Base-by-base conservation (phyloP, 2,113 vertebrate genomes). In the Tamias sibiricus region DNA sequence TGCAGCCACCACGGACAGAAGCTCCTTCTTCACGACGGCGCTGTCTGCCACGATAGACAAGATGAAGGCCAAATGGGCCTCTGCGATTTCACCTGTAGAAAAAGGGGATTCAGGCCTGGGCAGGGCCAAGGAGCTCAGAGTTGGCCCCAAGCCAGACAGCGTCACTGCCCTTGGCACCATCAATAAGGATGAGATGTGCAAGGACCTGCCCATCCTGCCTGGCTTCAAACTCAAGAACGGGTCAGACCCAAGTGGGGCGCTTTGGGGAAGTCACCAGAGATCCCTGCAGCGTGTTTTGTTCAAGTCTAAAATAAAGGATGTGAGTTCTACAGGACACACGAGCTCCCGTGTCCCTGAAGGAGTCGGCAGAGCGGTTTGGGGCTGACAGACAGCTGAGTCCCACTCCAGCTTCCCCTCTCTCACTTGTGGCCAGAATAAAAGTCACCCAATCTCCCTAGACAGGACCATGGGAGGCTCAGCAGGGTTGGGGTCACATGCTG, bases 1-100 rank as follows among this genome's bases (percentile, higher is more conserved):
- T n/a, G n/a, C n/a, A n/a, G n/a, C n/a, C n/a, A n/a, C n/a, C n/a
- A n/a, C n/a, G n/a, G n/a, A n/a, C 59, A 99, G 97, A 66, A 86
- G 94, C 19, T 99, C 98, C 92, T 95, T 98, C 98, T 98, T 99
- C 94, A 99, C 98, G 0, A 98, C 0, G 2, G 98, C 99, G 72
- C 96, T 99, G 35, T 99, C 98, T 0, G 79, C 6, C 14, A 98
- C 1, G 16, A 98, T 97, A 0, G 99, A 99, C 98, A 99, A 99
- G 84, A 99, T 1, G 16, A 99, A 99, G 97, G 37, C 97, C 1
- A 87, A 28, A 0, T 98, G 97, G 0, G 90, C 96, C 3, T 95
- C 97, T 0, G 94, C 66, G 0, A 91, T 16, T 66, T 97, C 97
- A 30, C 84, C 98, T 98, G 35, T 4, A 22, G 9, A 85, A 9